These are phyloP conservation scores for Acanthisitta chloris DNA, from an alignment of 2,113 vertebrate genomes.

Conservation along the genomic window DNA sequence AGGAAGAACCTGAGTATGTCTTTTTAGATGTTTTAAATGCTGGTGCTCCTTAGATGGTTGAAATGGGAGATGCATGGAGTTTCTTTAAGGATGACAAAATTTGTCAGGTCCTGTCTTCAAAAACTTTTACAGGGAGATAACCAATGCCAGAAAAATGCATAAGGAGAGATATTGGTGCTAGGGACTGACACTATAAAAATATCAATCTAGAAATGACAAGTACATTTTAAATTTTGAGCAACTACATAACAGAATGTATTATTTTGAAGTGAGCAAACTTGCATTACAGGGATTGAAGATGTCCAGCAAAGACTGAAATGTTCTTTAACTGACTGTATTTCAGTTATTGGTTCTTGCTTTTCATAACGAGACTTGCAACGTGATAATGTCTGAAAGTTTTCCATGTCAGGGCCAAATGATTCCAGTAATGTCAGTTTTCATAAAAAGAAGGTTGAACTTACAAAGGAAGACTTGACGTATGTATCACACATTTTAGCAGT, in stretches of 20 bases:
- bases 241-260: background rate
- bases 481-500: background rate
- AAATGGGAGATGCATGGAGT: background rate
- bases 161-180: background rate
- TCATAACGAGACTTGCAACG: background rate
- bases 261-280: background rate
- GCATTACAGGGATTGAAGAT: background rate
- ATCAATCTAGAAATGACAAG: background rate
- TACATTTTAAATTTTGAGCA: background rate
- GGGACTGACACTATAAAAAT: background rate
- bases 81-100: background rate
- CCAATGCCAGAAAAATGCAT: background rate
- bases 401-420: background rate
- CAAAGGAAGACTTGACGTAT: background rate
- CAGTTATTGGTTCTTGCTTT: background rate
- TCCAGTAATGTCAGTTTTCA: background rate
- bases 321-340: background rate
- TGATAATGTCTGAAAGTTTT: background rate
- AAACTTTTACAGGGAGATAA: background rate
- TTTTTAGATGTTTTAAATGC: background rate
- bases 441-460: background rate
- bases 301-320: background rate
- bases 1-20: background rate
- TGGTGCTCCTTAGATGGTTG: background rate
- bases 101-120: background rate